phyloP scores from a whole-genome alignment of 2,113 vertebrate genomes.

The human (Homo sapiens) region DNA sequence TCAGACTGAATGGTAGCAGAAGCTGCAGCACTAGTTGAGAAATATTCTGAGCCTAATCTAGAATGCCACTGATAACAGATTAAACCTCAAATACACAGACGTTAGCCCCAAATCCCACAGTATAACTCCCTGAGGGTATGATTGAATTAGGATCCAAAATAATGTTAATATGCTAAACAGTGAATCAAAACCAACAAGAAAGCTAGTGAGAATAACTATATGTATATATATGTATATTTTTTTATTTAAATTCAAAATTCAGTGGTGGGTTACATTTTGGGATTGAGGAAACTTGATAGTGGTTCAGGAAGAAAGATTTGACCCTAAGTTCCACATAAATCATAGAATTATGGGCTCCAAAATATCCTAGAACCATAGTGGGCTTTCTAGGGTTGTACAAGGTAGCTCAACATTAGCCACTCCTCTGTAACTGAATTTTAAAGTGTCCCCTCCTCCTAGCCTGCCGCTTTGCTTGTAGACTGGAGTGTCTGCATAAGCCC shows the following conservation, averaged over 20 bases:
- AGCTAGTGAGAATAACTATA: neutral
- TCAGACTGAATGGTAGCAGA: neutral
- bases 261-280: neutral
- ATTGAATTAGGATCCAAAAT: slow-evolving; percentile 27
- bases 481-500: neutral
- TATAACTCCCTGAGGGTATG: neutral
- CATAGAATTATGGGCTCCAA: neutral
- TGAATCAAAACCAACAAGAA: slow-evolving; percentile 31
- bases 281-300: neutral
- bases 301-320: neutral
- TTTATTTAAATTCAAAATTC: slow-evolving; percentile 29
- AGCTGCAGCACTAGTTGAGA: neutral
- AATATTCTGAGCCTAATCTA: slow-evolving; percentile 1
- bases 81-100: neutral
- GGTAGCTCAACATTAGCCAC: neutral
- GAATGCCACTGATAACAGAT: neutral
- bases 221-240: neutral
- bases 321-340: neutral
- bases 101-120: neutral
- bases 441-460: neutral
- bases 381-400: neutral
- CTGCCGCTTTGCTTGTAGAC: neutral
- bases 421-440: neutral
- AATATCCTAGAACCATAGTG: neutral
- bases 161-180: neutral